Percentiles rank a stretch among this genome's conserved stretches.
Evolutionary conservation across 2,888 invertebrate species (phyloP).

Genomic region (Andrena bucephala): DNA sequence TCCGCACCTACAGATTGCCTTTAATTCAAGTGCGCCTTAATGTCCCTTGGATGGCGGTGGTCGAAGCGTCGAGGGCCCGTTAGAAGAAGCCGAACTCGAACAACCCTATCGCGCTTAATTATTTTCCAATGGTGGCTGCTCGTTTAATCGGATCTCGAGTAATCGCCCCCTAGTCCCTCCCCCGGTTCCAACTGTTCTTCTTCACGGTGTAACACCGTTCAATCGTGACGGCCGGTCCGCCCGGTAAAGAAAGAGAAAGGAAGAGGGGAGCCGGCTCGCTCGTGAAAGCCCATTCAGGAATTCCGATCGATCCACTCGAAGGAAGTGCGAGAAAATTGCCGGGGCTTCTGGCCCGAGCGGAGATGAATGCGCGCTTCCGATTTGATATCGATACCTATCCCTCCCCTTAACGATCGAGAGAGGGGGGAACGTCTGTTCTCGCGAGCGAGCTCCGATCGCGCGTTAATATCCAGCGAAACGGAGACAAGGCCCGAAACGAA

Average conservation of each 20-base stretch:
- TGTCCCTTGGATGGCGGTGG: slow-evolving; percentile 25
- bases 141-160: slow-evolving; percentile 70
- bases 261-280: slow-evolving; percentile 20
- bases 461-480: neutral
- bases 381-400: slow-evolving; percentile 15
- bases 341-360: slow-evolving; percentile 23
- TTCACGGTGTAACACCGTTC: slow-evolving; percentile 52
- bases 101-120: slow-evolving; percentile 68
- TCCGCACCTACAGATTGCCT: slow-evolving; percentile 52
- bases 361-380: slow-evolving; percentile 36
- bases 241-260: neutral
- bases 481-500: neutral
- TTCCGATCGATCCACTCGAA: slow-evolving; percentile 48
- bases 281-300: slow-evolving; percentile 53
- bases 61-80: slow-evolving; percentile 54
- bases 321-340: slow-evolving; percentile 45
- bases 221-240: slow-evolving; percentile 27
- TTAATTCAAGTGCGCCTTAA: slow-evolving; percentile 42
- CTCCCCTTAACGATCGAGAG: slow-evolving; percentile 3
- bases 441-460: no score
- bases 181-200: slow-evolving; percentile 39
- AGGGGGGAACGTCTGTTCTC: neutral
- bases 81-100: slow-evolving; percentile 54
- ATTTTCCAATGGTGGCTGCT: slow-evolving; percentile 65
- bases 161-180: slow-evolving; percentile 55